Base-by-base conservation (phyloP, 1,140 invertebrate species). In the Caerostris extrusa region DNA sequence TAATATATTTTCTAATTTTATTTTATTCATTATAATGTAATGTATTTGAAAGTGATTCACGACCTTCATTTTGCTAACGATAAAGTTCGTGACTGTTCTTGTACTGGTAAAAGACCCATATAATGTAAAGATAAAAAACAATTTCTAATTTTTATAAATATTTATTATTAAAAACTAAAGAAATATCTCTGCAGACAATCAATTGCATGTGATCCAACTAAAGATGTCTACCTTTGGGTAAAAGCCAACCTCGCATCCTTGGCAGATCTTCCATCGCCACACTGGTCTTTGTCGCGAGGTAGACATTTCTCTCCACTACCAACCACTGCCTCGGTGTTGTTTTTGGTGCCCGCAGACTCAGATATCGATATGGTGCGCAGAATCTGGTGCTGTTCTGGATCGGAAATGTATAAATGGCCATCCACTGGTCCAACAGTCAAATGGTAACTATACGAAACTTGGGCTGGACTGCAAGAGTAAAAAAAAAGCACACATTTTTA, bases 361-460 rank as follows among this genome's bases (percentile, higher is more conserved):
- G 98, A 97, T 90, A 98, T 96, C 1, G 97, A 94, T 7, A 95
- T 77, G 19, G 94, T 88, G 7, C 95, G 90, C 7, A 95, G 90
- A 61, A 96, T 96, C 96, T 98, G 98, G 96, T 98, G 98, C 95
- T 97, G 97, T 95, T 99, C 98, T 2, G 98, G 98, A 96, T 99
- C 98, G 19, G 98, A 99, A 95, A 99, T 98, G 96, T 99, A 99
- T 14, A 99, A 96, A 95, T 98, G 97, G 14, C 98, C 98, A 96
- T 99, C 98, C 6, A 98, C 98, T 58, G 99, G 99, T n/a, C 98
- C 99, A 60, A 99, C 98, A 53, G 98, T 98, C 95, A 99, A 97
- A 96, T 99, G 99, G 95, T 99, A 99, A 95, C 99, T 98, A 96
- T 99, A 99, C 34, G 98, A 98, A 3, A 99, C 98, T 97, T 98